Evolutionary conservation across 2,797 vertebrate species (phyloP).

Genomic region (Enteromius unitaeniatus): DNA sequence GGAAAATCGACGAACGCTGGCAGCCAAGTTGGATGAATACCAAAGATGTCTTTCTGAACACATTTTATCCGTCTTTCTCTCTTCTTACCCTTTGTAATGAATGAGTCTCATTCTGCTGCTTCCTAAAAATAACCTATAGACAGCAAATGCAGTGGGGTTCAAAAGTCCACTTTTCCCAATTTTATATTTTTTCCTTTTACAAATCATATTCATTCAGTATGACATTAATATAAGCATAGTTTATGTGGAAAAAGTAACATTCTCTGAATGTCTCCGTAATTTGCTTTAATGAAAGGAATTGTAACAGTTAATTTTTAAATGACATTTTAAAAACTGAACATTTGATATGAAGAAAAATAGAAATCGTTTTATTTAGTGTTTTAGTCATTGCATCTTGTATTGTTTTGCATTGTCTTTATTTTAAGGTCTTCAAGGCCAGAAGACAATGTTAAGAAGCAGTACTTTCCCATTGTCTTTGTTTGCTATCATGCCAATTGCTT

Average conservation of each 20-base stretch:
- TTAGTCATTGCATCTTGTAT: not conserved
- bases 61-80: conserved; percentile 35
- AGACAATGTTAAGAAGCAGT: not conserved
- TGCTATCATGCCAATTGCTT: not conserved
- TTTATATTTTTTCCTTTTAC: not conserved
- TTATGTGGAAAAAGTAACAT: not conserved
- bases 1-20: conserved; percentile 22
- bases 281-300: not conserved
- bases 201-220: not conserved
- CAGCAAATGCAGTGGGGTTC: conserved; percentile 5
- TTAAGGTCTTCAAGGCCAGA: not conserved
- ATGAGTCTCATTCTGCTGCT: conserved; percentile 33
- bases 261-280: not conserved
- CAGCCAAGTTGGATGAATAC: conserved; percentile 35
- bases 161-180: conserved; percentile 16
- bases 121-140: conserved; percentile 52
- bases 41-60: conserved; percentile 31
- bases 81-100: conserved; percentile 19
- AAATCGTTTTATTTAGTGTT: not conserved
- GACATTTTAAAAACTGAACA: no score
- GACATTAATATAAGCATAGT: not conserved
- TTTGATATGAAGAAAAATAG: not conserved
- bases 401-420: not conserved
- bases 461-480: conserved; percentile 17
- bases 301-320: no score